Base-by-base conservation (phyloP, 2,113 vertebrate species). In the Tetraodon nigroviridis region DNA sequence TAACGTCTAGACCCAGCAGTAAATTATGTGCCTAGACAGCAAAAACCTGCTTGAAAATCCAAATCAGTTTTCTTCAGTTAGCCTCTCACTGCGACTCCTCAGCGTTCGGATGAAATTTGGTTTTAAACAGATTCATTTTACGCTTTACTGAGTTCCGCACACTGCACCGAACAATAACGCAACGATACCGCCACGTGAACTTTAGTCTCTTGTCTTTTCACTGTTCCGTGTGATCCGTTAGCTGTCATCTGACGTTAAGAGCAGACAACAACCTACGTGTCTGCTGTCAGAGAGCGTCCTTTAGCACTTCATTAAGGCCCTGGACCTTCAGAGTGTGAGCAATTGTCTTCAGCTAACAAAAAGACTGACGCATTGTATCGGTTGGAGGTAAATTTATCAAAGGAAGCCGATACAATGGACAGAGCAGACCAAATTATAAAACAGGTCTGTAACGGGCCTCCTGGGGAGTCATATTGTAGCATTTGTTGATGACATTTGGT, bases 311-410 rank as follows among this genome's bases (percentile, higher is more conserved):
- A 85, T 87, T 87, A 88, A 74, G 64, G 67, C 64, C 24, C 75
- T 19, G 57, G 73, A 70, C 75, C 63, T 58, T 75, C 72, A 46
- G 63, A 76, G 68, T 73, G 75, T 71, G 61, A 81, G 65, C 71
- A 78, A 84, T 83, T 82, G 77, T 85, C 85, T 86, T 80, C 61
- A 50, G 59, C 45, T 53, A 66, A 83, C 78, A 83, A 81, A 82
- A 81, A 87, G 85, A 82, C 75, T 84, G 86, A 86, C 82, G 80
- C 85, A 84, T 82, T 85, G 78, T 80, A 82, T 90, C 88, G 82
- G 87, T 82, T 77, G 84, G 86, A 87, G 75, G 86, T 84, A 78
- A 71, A 87, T 84, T 82, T 67, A 83, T 90, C 84, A 85, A 87
- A 91, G 78, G 73, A 82, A 76, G 55, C 55, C 53, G 51, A 76